Evolutionary conservation across 1,140 invertebrate species (phyloP).

Genomic region (Dolichoris vasculosae): DNA sequence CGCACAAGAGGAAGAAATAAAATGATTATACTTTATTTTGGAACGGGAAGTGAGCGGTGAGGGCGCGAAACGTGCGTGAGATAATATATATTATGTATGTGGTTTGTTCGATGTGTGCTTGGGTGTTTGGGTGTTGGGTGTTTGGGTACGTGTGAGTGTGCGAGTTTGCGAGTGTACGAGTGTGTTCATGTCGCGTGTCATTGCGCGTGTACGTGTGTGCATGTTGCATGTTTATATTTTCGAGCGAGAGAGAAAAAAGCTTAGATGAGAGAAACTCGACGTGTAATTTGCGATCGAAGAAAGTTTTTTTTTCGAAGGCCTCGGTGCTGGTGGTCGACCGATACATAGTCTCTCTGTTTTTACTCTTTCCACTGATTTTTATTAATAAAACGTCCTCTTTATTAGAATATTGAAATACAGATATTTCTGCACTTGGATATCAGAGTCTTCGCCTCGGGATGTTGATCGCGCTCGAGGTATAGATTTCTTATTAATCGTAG

Average conservation of each 20-base stretch:
- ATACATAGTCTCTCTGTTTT: slow-evolving; percentile 10
- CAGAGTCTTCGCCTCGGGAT: neutral
- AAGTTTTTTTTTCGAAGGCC: slow-evolving; percentile 13
- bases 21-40: slow-evolving; percentile 4
- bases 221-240: neutral
- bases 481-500: neutral
- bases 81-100: slow-evolving; percentile 10
- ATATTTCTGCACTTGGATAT: slow-evolving; percentile 2
- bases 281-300: neutral
- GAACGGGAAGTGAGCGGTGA: slow-evolving; percentile 5
- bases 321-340: neutral
- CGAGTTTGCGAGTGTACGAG: neutral
- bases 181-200: neutral
- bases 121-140: neutral
- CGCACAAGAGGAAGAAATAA: slow-evolving; percentile 36
- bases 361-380: slow-evolving; percentile 42
- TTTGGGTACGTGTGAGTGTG: neutral
- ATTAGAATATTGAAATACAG: slow-evolving; percentile 32
- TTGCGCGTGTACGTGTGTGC: neutral
- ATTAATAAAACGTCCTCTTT: slow-evolving; percentile 44
- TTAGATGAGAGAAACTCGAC: slow-evolving; percentile 44
- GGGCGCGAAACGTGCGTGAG: slow-evolving; percentile 32
- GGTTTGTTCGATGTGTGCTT: neutral
- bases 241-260: slow-evolving; percentile 43
- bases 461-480: neutral